Conservation (phyloP, 2,797 vertebrate genomes). For the Cercopithecus diana region DNA sequence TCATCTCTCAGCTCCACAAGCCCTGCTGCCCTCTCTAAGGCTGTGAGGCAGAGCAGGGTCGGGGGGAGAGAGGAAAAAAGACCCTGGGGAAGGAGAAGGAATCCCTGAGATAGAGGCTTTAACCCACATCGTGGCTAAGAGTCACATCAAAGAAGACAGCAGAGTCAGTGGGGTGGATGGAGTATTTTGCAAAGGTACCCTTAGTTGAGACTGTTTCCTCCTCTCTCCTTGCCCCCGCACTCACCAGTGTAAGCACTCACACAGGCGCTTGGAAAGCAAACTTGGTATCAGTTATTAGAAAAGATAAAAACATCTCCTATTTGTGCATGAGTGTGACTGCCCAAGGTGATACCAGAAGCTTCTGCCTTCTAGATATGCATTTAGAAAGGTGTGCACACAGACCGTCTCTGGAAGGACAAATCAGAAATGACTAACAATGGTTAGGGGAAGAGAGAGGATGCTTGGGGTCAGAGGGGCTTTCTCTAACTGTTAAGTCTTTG, state of each 20-base stretch:
- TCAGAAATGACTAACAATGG: background rate
- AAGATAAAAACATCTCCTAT: background rate
- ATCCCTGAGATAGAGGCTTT: background rate
- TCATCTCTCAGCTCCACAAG: background rate
- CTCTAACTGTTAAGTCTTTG: background rate
- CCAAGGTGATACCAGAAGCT: background rate
- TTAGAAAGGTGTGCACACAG: background rate
- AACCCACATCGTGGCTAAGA: background rate
- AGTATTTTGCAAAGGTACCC: background rate
- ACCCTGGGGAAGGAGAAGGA: background rate
- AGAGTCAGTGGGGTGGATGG: background rate
- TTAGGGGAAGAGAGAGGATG: background rate
- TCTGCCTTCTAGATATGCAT: background rate
- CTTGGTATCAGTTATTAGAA: background rate
- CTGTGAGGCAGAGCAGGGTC: background rate
- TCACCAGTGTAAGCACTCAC: background rate
- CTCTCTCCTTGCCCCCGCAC: background rate
- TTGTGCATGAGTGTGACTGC: background rate
- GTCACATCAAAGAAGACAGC: background rate
- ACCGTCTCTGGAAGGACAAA: background rate
- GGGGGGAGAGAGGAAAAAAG: background rate
- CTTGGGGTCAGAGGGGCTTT: background rate
- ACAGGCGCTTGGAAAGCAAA: background rate
- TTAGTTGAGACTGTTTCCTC: background rate
- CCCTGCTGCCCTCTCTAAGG: background rate